Evolutionary conservation across 2,113 vertebrate species (phyloP).

Genomic region (Spilogale gracilis): DNA sequence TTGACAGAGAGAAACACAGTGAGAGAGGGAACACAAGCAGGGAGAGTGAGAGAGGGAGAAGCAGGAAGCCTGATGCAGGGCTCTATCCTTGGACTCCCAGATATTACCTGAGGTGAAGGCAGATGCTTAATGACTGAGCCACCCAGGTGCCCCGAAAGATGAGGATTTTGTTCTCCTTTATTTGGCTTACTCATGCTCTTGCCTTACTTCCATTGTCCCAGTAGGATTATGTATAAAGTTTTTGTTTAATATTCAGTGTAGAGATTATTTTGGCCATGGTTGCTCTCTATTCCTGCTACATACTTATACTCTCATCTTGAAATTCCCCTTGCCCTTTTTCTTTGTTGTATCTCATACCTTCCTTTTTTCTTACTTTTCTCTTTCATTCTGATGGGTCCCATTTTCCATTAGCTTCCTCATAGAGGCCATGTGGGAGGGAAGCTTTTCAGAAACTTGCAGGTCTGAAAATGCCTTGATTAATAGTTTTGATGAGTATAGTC

Average conservation of each 20-base stretch:
- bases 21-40: too few species aligned
- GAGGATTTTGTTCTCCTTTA: neutral
- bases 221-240: neutral
- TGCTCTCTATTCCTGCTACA: neutral
- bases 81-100: too few species aligned
- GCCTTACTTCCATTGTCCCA: neutral
- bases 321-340: neutral
- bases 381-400: neutral
- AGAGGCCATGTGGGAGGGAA: neutral
- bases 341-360: neutral
- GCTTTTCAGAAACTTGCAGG: neutral
- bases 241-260: neutral
- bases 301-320: neutral
- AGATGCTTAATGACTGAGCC: too few species aligned
- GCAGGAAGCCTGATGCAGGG: too few species aligned
- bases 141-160: neutral
- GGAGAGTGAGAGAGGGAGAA: too few species aligned
- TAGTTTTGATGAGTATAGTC: neutral
- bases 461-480: neutral
- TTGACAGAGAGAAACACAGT: too few species aligned
- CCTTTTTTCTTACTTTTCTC: neutral
- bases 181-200: neutral
- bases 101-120: too few species aligned
- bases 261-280: neutral
- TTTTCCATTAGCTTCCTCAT: neutral